Percentiles rank a stretch among this genome's conserved stretches.
Conservation (phyloP, 2,888 invertebrate species). For the Pseudococcus longispinus region DNA sequence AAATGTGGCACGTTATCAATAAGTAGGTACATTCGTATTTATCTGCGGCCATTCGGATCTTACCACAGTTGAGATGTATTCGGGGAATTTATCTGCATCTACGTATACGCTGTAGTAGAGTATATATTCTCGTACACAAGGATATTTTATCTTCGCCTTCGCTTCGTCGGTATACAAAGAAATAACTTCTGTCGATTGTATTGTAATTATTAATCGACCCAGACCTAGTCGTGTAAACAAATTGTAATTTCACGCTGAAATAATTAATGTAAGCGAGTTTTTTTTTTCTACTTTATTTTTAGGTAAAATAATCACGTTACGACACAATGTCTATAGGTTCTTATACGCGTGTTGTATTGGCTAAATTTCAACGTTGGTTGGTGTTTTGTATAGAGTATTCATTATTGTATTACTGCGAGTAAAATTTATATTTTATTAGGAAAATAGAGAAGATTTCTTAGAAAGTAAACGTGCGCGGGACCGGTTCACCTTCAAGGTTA, state of each 20-base stretch:
- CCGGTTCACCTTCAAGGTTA: constrained; percentile 26
- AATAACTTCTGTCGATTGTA: not conserved
- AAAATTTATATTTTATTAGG: not conserved
- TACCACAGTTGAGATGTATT: not conserved
- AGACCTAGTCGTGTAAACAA: constrained; percentile 10
- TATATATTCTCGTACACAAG: not conserved
- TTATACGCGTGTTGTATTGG: not conserved
- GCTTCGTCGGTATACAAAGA: not conserved
- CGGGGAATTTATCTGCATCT: not conserved
- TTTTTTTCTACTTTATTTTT: not conserved
- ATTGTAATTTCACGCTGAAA: constrained; percentile 13
- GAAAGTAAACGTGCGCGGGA: constrained; percentile 9
- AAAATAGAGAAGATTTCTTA: constrained; percentile 13
- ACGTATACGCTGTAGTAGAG: not conserved
- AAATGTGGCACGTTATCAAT: constrained; percentile 24
- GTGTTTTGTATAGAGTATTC: not conserved
- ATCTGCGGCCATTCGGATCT: not conserved
- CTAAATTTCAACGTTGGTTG: constrained; percentile 5
- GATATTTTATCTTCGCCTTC: not conserved
- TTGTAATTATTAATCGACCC: constrained; percentile 16
- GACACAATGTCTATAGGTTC: not conserved
- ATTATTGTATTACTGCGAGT: not conserved
- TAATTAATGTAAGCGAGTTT: not conserved
- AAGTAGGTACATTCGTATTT: not conserved
- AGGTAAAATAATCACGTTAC: constrained; percentile 6